Percentiles rank a stretch among this genome's conserved stretches.
phyloP scores from a whole-genome alignment of 2,797 vertebrate genomes.

The Echiichthys vipera region DNA sequence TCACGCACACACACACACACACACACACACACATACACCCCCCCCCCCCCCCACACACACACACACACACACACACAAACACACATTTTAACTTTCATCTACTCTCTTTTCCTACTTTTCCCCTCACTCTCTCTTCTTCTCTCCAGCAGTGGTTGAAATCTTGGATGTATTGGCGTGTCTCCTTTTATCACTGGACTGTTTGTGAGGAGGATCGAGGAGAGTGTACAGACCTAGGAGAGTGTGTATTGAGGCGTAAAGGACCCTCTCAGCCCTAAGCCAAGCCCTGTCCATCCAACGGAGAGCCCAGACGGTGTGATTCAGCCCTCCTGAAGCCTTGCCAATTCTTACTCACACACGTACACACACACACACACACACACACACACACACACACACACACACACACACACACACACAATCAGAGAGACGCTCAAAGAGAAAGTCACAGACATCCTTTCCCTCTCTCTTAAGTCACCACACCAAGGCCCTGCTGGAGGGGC shows the following conservation, averaged over 20 bases:
- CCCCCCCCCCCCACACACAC: too few species aligned
- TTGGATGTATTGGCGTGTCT: slow-evolving; percentile 75
- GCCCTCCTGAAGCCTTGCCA: slow-evolving; percentile 80
- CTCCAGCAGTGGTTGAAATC: slow-evolving; percentile 64
- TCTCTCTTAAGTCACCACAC: slow-evolving; percentile 62
- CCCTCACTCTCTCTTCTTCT: slow-evolving; percentile 37
- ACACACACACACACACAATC: slow-evolving; percentile 50
- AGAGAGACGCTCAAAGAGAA: slow-evolving; percentile 60
- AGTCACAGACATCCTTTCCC: slow-evolving; percentile 67
- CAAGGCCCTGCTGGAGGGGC: slow-evolving; percentile 30
- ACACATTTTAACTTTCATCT: slow-evolving; percentile 59
- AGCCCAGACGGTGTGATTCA: slow-evolving; percentile 85
- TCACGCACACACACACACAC: slow-evolving; percentile 17
- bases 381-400: slow-evolving; percentile 45
- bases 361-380: slow-evolving; percentile 36
- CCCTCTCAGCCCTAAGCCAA: slow-evolving; percentile 83
- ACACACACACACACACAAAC: slow-evolving; percentile 16
- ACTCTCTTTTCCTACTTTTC: slow-evolving; percentile 39
- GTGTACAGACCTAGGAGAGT: slow-evolving; percentile 65
- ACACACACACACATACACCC: slow-evolving; percentile 26
- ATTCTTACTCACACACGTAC: slow-evolving; percentile 61
- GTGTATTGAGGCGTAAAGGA: slow-evolving; percentile 83
- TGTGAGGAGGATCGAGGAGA: slow-evolving; percentile 74
- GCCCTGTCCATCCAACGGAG: slow-evolving; percentile 79
- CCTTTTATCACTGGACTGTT: slow-evolving; percentile 70